A percentile compares a stretch with the other conserved stretches of the same genome.
Conservation (phyloP, 2,113 vertebrate species). For the Esox niger region DNA sequence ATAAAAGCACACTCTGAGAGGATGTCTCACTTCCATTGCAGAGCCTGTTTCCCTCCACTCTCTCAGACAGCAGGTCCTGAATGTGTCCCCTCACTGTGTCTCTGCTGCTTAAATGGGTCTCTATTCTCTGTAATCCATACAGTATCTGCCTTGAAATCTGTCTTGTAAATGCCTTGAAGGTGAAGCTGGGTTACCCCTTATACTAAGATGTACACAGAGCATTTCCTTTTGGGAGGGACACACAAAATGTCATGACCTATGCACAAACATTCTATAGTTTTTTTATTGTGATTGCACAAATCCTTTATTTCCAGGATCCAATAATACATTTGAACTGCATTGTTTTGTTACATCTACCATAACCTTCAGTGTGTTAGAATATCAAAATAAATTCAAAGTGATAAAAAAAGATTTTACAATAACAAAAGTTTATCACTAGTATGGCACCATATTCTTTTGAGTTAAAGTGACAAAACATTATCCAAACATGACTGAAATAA, state of each 20-base stretch:
- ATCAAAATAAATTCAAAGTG: constrained; percentile 50
- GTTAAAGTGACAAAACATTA: constrained; percentile 47
- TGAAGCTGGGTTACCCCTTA: too few relatives aligned
- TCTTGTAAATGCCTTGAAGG: too few relatives aligned
- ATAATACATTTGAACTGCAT: constrained; percentile 46
- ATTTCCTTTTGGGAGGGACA: too few relatives aligned
- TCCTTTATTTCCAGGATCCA: constrained; percentile 66
- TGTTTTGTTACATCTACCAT: constrained; percentile 43
- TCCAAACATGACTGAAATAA: constrained; percentile 18
- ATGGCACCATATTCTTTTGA: constrained; percentile 50
- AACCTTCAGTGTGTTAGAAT: constrained; percentile 50
- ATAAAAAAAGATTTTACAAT: constrained; percentile 31
- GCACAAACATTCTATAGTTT: too few relatives aligned
- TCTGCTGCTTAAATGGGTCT: not conserved
- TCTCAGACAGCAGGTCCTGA: not conserved
- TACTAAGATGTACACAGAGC: too few relatives aligned
- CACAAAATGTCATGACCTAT: too few relatives aligned
- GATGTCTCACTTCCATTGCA: not conserved
- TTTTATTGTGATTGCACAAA: constrained; percentile 57
- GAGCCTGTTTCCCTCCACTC: constrained; percentile 39
- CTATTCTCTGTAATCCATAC: too few relatives aligned
- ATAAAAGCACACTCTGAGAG: constrained; percentile 51
- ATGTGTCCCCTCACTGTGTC: not conserved
- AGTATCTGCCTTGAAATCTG: not conserved
- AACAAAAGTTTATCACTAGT: constrained; percentile 21